phyloP scores from a whole-genome alignment of 1,140 invertebrate species.

The Drosophila tani region DNA sequence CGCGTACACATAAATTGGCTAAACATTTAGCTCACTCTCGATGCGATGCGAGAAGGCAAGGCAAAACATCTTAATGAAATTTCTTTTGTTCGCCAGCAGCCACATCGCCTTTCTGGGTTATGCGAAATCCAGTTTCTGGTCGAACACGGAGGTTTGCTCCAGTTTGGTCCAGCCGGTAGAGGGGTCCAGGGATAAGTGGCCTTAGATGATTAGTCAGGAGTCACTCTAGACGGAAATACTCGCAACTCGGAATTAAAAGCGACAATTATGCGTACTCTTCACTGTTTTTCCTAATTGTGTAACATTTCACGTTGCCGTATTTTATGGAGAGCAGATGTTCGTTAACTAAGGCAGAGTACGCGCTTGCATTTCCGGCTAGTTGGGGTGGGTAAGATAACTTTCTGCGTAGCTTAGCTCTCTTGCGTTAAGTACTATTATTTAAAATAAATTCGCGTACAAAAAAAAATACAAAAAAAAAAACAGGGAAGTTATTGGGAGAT shows the following conservation, averaged over 20 bases:
- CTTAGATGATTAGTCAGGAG: not conserved
- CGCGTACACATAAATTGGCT: constrained; percentile 42
- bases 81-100: constrained; percentile 45
- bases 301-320: too few species aligned
- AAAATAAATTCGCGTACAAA: too few species aligned
- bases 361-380: too few species aligned
- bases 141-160: constrained; percentile 3
- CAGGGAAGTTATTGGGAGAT: too few species aligned
- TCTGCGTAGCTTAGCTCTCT: too few species aligned
- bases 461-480: too few species aligned
- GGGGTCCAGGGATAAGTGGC: constrained; percentile 2
- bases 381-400: too few species aligned
- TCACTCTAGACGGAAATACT: not conserved
- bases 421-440: too few species aligned
- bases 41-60: constrained; percentile 23
- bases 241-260: not conserved
- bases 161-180: constrained; percentile 1
- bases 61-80: constrained; percentile 53
- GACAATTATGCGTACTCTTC: not conserved
- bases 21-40: constrained; percentile 52
- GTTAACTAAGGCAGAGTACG: too few species aligned
- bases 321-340: too few species aligned
- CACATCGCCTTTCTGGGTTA: constrained; percentile 17
- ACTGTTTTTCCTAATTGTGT: not conserved
- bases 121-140: constrained; percentile 13